Evolutionary conservation across 2,113 vertebrate species (phyloP), one percentile per base, ranked within the genome.

Genomic region (Silurus glanis): DNA sequence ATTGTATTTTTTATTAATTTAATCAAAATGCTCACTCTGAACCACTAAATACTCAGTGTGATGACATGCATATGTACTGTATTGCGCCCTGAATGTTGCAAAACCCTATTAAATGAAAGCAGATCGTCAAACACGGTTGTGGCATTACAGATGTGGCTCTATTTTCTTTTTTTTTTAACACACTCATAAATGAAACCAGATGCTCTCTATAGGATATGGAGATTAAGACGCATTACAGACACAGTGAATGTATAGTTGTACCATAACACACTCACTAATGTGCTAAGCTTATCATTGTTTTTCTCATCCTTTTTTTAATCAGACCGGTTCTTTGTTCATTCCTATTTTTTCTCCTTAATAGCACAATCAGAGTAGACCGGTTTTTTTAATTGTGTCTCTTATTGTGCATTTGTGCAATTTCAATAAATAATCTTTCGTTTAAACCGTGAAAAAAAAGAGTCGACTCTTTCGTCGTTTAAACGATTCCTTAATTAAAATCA

Each of bases 31-130:
- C 69, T 79, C 6, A 80, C 16, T 78, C 67, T 64, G 21, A 84
- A 87, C 88, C 74, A 80, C 86, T 89, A 71, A 82, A 80, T 79
- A 61, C 62, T 82, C 21, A 45, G 88, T 87, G 67, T 83, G 83
- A 75, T 76, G 19, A 86, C 86, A 84, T 84, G 67, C 86, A 78
- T 37, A 75, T 85, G 61, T 86, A 74, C 82, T 89, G 84, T 88
- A 88, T 45, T 75, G 69, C 82, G 69, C 76, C 76, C 86, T 79
- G n/a, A 28, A 82, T 72, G 64, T 85, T 61, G 64, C 56, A 75
- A 74, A 72, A 71, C 83, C 72, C 80, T 78, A 87, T 89, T 87
- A 87, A 89, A 89, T 82, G 79, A 78, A 82, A 80, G 66, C 56
- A 69, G 80, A 86, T 89, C n/a, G 56, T 86, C 16, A 49, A 78